Percentiles rank a stretch among this genome's conserved stretches.
Evolutionary conservation across 1,140 invertebrate genomes (phyloP).

Genomic region (Diabrotica undecimpunctata): DNA sequence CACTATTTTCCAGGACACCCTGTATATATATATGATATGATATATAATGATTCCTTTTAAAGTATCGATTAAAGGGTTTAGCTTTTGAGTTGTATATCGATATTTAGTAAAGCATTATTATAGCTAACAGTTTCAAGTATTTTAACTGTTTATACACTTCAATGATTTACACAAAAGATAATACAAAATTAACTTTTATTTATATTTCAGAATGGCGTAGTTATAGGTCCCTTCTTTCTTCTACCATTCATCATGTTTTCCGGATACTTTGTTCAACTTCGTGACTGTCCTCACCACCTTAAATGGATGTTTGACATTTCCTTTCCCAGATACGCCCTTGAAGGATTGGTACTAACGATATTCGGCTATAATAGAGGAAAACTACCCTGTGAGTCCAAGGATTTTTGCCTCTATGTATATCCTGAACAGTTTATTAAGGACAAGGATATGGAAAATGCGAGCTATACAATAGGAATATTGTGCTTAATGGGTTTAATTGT

Average conservation of each 20-base stretch:
- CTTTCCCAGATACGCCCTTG: slow-evolving; percentile 74
- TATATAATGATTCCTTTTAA: no score
- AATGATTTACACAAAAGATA: no score
- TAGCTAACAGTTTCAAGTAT: no score
- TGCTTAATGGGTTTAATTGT: slow-evolving; percentile 38
- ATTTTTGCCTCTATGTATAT: slow-evolving; percentile 67
- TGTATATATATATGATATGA: no score
- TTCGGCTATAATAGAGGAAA: slow-evolving; percentile 66
- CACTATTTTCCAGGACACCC: no score
- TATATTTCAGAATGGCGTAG: slow-evolving; percentile 66
- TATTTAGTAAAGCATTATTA: no score
- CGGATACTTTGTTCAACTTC: slow-evolving; percentile 84
- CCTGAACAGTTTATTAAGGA: slow-evolving; percentile 68
- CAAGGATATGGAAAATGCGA: slow-evolving; percentile 68
- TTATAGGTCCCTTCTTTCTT: slow-evolving; percentile 79
- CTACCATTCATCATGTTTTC: slow-evolving; percentile 84
- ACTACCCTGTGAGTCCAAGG: slow-evolving; percentile 55
- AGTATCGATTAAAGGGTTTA: no score
- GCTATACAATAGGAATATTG: slow-evolving; percentile 51
- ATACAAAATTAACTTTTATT: no score
- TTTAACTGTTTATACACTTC: no score
- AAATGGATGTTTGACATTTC: slow-evolving; percentile 86
- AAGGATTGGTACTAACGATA: slow-evolving; percentile 60
- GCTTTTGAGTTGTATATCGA: no score
- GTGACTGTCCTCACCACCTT: slow-evolving; percentile 74